Percentiles rank a stretch among this genome's conserved stretches.
phyloP scores from a whole-genome alignment of 2,113 vertebrate genomes.

The Numenius arquata region DNA sequence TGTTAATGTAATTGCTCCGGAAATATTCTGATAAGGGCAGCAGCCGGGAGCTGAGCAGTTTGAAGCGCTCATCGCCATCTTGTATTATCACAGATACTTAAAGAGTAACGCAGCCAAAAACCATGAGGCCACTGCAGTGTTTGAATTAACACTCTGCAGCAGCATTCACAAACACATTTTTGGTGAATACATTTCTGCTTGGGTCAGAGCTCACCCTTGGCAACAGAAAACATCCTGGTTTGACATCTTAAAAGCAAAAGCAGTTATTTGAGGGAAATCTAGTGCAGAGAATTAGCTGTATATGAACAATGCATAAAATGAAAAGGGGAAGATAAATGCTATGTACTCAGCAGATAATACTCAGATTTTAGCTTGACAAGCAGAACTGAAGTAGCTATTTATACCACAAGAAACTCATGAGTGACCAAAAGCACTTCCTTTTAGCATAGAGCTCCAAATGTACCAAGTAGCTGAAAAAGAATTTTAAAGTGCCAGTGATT shows the following conservation, averaged over 20 bases:
- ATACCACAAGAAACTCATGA: neutral
- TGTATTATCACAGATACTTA: neutral
- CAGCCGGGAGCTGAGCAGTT: neutral
- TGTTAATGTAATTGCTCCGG: neutral
- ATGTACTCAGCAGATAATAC: neutral
- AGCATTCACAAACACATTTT: neutral
- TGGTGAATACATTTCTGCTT: neutral
- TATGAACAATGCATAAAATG: neutral
- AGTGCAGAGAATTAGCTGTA: neutral
- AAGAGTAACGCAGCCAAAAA: neutral
- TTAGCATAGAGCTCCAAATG: neutral
- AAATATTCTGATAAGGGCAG: neutral
- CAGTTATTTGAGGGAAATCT: neutral
- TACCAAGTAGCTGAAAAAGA: neutral
- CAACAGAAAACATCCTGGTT: neutral
- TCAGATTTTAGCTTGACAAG: slow-evolving; percentile 16
- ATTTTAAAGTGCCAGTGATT: neutral
- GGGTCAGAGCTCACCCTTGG: neutral
- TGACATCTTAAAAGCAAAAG: neutral
- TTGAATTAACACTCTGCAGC: neutral
- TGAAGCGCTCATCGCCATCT: neutral
- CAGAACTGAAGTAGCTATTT: slow-evolving; percentile 14
- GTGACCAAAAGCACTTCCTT: neutral
- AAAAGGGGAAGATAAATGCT: slow-evolving; percentile 1
- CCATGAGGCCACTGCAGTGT: neutral